Evolutionary conservation across 2,888 invertebrate genomes (phyloP), one percentile per base, ranked within the genome.

Genomic region (Apoda limacodes): DNA sequence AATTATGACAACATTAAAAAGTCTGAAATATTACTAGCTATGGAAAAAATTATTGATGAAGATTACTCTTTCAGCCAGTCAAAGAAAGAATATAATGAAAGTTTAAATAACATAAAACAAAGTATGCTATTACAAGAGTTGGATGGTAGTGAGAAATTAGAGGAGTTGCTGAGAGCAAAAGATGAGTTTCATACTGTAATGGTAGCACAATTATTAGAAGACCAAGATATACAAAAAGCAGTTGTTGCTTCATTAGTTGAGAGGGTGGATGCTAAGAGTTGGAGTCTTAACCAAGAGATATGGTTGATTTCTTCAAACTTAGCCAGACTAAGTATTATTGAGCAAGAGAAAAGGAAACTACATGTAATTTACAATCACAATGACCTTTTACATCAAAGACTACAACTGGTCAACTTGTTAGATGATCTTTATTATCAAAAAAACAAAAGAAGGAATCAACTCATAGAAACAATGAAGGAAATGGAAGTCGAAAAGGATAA

Each of bases 211-310:
- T 68, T 91, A 31, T 74, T 85, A 44, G 83, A 85, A 51, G 88
- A 90, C 52, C 87, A 86, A 52, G 87, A 87, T 45, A 56, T 90
- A 30, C 91, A 91, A 57, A 88, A 87, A 60, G 87, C 85, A 4
- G 86, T 89, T 5, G 88, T 92, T 3, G 85, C 87, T 13, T 85
- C 88, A 9, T 66, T 91, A 25, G 66, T 91, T 37, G 88, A 89
- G 62, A 83, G 86, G 51, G 87, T 88, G 39, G 91, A 91, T 67
- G 84, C 89, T 5, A 85, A 87, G 48, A 87, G 86, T 40, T 90
- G 90, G 89, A 88, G 89, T 47, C 72, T 91, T 13, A 83, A 88
- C 43, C 88, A 90, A 57, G 90, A 90, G 78, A 87, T 91, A 40
- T 82, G 84, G 46, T 66, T 90, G 34, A 88, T 91, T 23, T 89